phyloP scores from a whole-genome alignment of 2,888 invertebrate species.

The Acanthosepion esculentum region DNA sequence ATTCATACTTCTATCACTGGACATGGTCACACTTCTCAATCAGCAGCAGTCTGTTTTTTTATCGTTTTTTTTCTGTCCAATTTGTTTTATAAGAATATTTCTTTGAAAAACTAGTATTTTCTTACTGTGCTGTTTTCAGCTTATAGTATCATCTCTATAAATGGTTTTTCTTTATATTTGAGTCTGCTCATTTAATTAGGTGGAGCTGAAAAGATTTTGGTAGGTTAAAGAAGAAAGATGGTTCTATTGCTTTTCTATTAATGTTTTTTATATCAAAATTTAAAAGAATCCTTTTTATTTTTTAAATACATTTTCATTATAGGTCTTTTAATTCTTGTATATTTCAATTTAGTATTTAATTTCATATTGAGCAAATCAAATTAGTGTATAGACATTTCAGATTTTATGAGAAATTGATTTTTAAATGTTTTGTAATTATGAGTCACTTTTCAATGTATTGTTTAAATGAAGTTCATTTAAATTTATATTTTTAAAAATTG shows the following conservation, averaged over 20 bases:
- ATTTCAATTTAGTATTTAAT: no score
- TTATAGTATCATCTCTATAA: not conserved
- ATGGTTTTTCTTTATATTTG: not conserved
- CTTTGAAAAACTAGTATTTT: not conserved
- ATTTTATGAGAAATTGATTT: not conserved
- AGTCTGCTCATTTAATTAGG: not conserved
- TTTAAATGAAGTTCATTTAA: not conserved
- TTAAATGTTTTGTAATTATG: not conserved
- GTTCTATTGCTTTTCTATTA: not conserved
- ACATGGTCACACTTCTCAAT: not conserved
- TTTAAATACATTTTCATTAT: no score
- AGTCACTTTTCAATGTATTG: not conserved
- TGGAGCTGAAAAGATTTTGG: not conserved
- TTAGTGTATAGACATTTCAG: not conserved
- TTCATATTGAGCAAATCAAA: no score
- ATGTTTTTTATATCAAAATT: not conserved
- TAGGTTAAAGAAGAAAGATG: not conserved
- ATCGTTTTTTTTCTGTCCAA: not conserved
- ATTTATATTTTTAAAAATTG: not conserved
- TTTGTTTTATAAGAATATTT: not conserved
- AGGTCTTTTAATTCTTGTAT: no score
- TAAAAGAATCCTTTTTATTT: no score
- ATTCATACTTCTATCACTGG: conserved; percentile 11
- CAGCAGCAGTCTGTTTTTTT: not conserved
- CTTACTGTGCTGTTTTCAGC: not conserved